Evolutionary conservation across 2,113 vertebrate species (phyloP).

Genomic region (Terrapene triunguis): DNA sequence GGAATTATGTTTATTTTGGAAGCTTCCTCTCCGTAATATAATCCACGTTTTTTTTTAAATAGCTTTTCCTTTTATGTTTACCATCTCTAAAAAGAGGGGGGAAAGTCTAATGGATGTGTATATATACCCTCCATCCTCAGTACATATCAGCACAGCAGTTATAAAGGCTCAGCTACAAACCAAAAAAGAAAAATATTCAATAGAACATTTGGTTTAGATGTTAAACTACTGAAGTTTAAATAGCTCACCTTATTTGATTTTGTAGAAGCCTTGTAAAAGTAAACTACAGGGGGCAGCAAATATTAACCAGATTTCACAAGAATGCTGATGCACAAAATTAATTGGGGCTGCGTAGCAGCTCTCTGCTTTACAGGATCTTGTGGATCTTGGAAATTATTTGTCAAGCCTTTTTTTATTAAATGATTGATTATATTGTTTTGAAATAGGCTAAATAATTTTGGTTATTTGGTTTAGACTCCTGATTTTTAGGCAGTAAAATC

Average conservation of each 20-base stretch:
- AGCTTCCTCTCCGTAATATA: slow-evolving; percentile 22
- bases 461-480: not conserved
- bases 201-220: slow-evolving; percentile 15
- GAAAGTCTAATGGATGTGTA: not conserved
- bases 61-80: slow-evolving; percentile 13
- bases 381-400: not conserved
- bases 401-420: not conserved
- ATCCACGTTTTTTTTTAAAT: slow-evolving; percentile 28
- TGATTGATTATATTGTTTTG: not conserved
- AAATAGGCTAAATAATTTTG: not conserved
- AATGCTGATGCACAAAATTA: not conserved
- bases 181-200: slow-evolving; percentile 17
- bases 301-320: slow-evolving; percentile 66
- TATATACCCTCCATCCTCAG: not conserved
- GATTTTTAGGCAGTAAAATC: not conserved
- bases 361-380: not conserved
- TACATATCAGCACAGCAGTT: not conserved
- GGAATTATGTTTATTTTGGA: slow-evolving; percentile 51
- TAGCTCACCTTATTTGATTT: slow-evolving; percentile 19
- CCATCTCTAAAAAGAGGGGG: not conserved
- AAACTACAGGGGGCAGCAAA: slow-evolving; percentile 88
- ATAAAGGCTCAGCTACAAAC: not conserved
- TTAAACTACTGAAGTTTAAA: slow-evolving; percentile 51
- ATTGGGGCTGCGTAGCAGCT: not conserved
- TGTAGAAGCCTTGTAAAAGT: slow-evolving; percentile 28